A percentile compares a stretch with the other conserved stretches of the same genome.
Conservation (phyloP, 2,797 vertebrate genomes). For the Amblyraja radiata region DNA sequence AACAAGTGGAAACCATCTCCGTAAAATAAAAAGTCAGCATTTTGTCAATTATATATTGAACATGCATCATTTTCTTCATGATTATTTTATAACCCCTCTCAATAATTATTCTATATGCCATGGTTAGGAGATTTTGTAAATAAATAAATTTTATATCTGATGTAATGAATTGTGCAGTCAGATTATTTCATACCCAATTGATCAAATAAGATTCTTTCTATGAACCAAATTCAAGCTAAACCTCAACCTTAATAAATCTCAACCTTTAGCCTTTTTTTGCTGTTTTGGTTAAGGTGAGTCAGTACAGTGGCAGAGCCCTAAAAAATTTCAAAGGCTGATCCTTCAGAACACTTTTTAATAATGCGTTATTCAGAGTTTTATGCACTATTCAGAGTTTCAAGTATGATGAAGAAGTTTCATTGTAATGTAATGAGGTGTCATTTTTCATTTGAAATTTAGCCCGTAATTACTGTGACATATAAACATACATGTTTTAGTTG, state of each 20-base stretch:
- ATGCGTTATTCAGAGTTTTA: background rate
- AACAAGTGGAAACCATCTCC: too few species aligned
- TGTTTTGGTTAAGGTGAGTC: background rate
- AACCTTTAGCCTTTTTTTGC: background rate
- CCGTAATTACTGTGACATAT: background rate
- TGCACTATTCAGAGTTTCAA: background rate
- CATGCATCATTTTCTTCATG: too few species aligned
- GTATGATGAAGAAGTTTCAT: background rate
- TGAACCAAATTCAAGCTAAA: background rate
- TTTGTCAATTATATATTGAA: too few species aligned
- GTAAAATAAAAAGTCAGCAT: background rate
- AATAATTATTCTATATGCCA: background rate
- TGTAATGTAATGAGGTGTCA: background rate
- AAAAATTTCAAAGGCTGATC: background rate
- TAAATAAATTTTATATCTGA: background rate
- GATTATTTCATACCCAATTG: background rate
- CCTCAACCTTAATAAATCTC: too few species aligned
- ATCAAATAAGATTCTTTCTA: background rate
- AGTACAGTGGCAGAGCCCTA: background rate
- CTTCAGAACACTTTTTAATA: background rate
- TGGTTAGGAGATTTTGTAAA: background rate
- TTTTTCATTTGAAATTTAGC: background rate
- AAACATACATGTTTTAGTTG: background rate
- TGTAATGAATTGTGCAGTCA: background rate
- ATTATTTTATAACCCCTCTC: background rate